Percentiles rank a stretch among this genome's conserved stretches.
phyloP scores from a whole-genome alignment of 2,113 vertebrate genomes.

The Manacus vitellinus region DNA sequence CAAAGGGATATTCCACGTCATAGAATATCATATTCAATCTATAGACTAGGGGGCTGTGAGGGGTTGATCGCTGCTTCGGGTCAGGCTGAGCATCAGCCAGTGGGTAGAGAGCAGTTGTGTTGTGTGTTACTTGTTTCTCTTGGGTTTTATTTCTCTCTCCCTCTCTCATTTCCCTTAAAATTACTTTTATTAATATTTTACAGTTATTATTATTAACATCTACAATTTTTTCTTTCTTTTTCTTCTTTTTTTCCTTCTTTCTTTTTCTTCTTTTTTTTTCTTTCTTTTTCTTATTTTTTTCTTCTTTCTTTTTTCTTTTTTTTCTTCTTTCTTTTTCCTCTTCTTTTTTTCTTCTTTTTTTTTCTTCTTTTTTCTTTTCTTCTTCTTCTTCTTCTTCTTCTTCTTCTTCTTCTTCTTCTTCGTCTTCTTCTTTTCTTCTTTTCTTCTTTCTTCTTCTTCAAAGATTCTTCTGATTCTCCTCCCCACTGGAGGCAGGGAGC shows the following conservation, averaged over 20 bases:
- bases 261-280: too few species aligned
- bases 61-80: background rate
- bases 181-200: background rate
- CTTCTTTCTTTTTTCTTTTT: too few species aligned
- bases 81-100: background rate
- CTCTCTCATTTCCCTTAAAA: background rate
- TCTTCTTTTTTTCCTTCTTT: too few species aligned
- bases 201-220: background rate
- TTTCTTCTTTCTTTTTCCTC: too few species aligned
- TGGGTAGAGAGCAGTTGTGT: background rate
- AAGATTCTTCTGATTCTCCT: background rate
- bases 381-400: too few species aligned
- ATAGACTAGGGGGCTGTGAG: background rate
- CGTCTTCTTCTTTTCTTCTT: too few species aligned
- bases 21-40: fast-evolving
- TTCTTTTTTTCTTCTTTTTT: too few species aligned
- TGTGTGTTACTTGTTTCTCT: background rate
- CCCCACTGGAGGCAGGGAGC: too few species aligned
- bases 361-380: too few species aligned
- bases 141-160: background rate
- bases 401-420: too few species aligned
- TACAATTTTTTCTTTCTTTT: background rate
- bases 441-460: too few species aligned
- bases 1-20: background rate
- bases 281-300: too few species aligned